These are phyloP conservation scores for Strongylocentrotus purpuratus DNA, from an alignment of 35 echinoderm and acorn worm genomes.

Conservation along the genomic window DNA sequence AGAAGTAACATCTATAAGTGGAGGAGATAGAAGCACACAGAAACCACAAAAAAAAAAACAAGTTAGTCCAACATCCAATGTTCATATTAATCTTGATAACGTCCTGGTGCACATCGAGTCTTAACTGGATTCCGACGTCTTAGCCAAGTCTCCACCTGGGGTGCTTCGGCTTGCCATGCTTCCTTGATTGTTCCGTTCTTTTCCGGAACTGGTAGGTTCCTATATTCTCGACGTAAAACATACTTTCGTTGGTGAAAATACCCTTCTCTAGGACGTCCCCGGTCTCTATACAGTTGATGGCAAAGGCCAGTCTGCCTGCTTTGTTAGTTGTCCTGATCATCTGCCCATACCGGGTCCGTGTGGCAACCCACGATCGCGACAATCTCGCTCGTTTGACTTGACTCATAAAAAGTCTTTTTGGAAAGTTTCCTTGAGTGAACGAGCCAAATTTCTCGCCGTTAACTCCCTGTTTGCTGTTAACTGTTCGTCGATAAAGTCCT, in stretches of 20 bases:
- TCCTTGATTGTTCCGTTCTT: background rate
- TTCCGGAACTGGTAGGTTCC: slow-evolving; percentile 37
- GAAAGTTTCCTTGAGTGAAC: background rate
- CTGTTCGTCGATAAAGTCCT: no score
- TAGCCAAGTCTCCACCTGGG: background rate
- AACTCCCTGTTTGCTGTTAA: no score
- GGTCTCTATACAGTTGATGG: background rate
- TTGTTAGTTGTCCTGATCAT: background rate
- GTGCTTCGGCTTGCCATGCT: slow-evolving; percentile 9
- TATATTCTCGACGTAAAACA: slow-evolving; percentile 21
- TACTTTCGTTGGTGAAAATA: slow-evolving; percentile 61
- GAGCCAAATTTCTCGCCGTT: no score
- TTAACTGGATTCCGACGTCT: no score
- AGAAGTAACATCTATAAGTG: no score
- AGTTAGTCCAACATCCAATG: no score
- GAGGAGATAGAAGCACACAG: no score
- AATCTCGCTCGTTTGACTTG: background rate
- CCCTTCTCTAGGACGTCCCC: slow-evolving; percentile 49
- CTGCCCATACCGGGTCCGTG: background rate
- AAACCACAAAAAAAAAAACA: no score
- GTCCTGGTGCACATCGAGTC: no score
- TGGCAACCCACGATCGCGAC: background rate
- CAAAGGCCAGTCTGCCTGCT: background rate
- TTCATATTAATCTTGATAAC: no score
- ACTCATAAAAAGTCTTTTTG: background rate